Evolutionary conservation across 2,113 vertebrate genomes (phyloP).

Genomic region (Amia ocellicauda): DNA sequence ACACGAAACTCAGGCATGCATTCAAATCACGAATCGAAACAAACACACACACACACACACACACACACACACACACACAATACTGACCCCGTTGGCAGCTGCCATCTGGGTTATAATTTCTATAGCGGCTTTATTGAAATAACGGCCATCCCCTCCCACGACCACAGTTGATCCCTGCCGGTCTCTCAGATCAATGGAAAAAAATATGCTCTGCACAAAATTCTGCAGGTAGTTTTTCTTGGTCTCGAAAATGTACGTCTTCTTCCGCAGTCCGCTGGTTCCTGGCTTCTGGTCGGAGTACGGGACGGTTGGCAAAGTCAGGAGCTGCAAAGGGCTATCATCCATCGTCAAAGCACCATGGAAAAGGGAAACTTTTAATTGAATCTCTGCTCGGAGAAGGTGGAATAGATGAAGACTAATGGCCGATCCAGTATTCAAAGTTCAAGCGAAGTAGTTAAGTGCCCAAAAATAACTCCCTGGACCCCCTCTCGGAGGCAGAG

Average conservation of each 20-base stretch:
- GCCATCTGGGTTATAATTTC: conserved; percentile 93
- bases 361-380: conserved; percentile 42
- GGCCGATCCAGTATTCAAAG: conserved; percentile 48
- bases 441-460: conserved; percentile 40
- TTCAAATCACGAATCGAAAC: conserved; percentile 19
- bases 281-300: conserved; percentile 86
- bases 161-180: conserved; percentile 90
- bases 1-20: neutral
- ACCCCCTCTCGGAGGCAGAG: conserved; percentile 43
- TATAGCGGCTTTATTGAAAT: conserved; percentile 84
- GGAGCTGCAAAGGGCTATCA: conserved; percentile 73
- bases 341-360: conserved; percentile 68
- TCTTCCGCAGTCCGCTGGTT: conserved; percentile 79
- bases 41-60: conserved; percentile 1
- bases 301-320: conserved; percentile 82
- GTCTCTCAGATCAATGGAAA: conserved; percentile 89
- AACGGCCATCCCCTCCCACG: conserved; percentile 92
- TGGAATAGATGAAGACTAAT: conserved; percentile 33
- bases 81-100: conserved; percentile 96
- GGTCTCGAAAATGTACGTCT: conserved; percentile 78
- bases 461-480: conserved; percentile 70
- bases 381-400: conserved; percentile 37
- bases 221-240: conserved; percentile 90
- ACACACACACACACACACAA: conserved; percentile 26
- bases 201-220: conserved; percentile 92